phyloP scores from a whole-genome alignment of 2,113 vertebrate genomes.

The Struthidea cinerea region DNA sequence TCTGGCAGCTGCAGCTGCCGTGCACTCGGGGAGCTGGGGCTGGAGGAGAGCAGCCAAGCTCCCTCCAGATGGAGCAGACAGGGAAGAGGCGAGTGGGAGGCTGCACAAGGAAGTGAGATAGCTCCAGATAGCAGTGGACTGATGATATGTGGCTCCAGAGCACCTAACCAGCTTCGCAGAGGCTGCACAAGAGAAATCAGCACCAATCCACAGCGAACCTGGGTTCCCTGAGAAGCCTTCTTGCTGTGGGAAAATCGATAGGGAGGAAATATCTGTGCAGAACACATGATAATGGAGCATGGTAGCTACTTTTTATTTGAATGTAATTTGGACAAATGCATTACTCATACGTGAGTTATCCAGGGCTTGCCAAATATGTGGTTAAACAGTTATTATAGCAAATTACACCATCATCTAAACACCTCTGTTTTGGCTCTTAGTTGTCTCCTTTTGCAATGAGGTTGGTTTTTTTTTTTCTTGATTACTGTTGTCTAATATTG shows the following conservation, averaged over 20 bases:
- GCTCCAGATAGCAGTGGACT: neutral
- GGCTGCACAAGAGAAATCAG: neutral
- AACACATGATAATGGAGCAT: neutral
- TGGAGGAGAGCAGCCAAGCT: slow-evolving; percentile 43
- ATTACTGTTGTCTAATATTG: slow-evolving; percentile 14
- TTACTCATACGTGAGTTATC: slow-evolving; percentile 42
- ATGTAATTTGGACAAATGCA: slow-evolving; percentile 32
- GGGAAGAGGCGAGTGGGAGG: neutral
- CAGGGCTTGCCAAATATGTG: slow-evolving; percentile 36
- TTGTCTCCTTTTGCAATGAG: slow-evolving; percentile 19
- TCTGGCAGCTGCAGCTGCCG: slow-evolving; percentile 54
- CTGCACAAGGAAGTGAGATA: neutral
- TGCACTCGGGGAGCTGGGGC: neutral
- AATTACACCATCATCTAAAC: slow-evolving; percentile 58
- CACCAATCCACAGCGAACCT: neutral
- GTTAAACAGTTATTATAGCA: slow-evolving; percentile 52
- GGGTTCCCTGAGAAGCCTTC: neutral
- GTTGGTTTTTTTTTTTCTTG: neutral
- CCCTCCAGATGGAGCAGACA: slow-evolving; percentile 42
- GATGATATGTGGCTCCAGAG: slow-evolving; percentile 23
- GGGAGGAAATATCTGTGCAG: slow-evolving; percentile 10
- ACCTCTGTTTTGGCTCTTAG: slow-evolving; percentile 52
- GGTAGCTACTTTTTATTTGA: slow-evolving; percentile 25
- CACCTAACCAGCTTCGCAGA: neutral
- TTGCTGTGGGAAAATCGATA: neutral